These are phyloP conservation scores for Nymphalis c-album DNA, from an alignment of 2,888 invertebrate genomes.

Conservation along the genomic window DNA sequence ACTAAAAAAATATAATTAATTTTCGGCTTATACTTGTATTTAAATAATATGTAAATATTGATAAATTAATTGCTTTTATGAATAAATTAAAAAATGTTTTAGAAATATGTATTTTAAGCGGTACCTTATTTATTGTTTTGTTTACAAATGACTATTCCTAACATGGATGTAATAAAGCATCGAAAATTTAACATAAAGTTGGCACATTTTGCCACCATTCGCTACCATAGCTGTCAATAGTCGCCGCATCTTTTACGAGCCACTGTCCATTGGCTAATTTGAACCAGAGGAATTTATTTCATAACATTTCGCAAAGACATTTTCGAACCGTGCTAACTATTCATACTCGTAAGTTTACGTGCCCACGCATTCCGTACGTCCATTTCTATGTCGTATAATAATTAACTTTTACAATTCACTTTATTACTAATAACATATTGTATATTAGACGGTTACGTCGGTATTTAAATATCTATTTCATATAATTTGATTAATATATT, in stretches of 20 bases:
- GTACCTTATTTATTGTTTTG: neutral
- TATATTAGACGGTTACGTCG: neutral
- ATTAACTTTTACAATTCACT: slow-evolving; percentile 8
- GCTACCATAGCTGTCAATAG: slow-evolving; percentile 52
- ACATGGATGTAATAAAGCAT: slow-evolving; percentile 6
- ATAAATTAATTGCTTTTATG: too few relatives aligned
- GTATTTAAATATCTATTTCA: neutral
- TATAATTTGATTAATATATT: neutral
- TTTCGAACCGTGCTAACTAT: slow-evolving; percentile 19
- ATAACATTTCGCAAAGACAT: slow-evolving; percentile 32
- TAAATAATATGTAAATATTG: too few relatives aligned
- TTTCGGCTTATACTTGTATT: too few relatives aligned
- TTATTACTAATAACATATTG: neutral
- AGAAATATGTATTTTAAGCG: too few relatives aligned
- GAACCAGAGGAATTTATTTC: slow-evolving; percentile 43
- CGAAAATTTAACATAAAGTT: slow-evolving; percentile 22
- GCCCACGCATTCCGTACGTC: slow-evolving; percentile 15
- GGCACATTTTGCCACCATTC: slow-evolving; percentile 45
- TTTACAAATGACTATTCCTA: neutral
- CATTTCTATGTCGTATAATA: slow-evolving; percentile 12
- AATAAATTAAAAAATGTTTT: too few relatives aligned
- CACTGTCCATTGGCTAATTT: slow-evolving; percentile 49
- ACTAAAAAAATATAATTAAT: too few relatives aligned
- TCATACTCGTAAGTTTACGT: slow-evolving; percentile 15
- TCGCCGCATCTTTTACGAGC: slow-evolving; percentile 53